A percentile compares a stretch with the other conserved stretches of the same genome.
These are phyloP conservation scores for Invenusta paracnida DNA, from an alignment of 2,888 invertebrate genomes.

Conservation along the genomic window DNA sequence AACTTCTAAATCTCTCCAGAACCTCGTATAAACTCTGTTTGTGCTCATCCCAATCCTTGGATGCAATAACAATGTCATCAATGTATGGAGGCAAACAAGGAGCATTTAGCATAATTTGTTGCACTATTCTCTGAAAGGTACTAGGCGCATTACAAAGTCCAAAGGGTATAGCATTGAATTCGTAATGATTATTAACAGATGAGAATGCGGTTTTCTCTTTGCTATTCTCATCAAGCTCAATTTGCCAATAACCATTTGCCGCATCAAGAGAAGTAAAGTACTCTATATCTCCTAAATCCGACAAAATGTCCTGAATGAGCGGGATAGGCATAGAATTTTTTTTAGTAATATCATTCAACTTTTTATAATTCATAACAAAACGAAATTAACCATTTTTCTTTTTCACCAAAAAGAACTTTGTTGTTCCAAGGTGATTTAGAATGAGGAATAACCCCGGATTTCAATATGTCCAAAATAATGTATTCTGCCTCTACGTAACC, in stretches of 20 bases:
- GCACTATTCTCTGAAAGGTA: background rate
- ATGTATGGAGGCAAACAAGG: conserved; percentile 19
- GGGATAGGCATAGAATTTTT: background rate
- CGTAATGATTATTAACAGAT: background rate
- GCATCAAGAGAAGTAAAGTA: background rate
- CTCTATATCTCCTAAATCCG: background rate
- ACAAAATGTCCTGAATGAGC: background rate
- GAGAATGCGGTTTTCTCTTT: background rate
- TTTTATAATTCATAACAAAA: too few relatives aligned
- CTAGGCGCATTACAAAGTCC: conserved; percentile 4
- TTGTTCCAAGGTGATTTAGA: too few relatives aligned
- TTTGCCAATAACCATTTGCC: background rate
- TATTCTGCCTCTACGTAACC: too few relatives aligned
- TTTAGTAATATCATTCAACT: background rate
- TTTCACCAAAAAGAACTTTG: too few relatives aligned
- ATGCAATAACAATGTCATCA: conserved; percentile 9
- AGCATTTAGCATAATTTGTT: background rate
- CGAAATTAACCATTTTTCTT: too few relatives aligned
- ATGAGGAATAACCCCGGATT: too few relatives aligned
- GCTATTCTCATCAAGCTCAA: background rate
- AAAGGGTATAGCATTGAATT: conserved; percentile 9
- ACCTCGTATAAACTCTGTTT: background rate
- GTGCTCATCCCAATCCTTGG: background rate
- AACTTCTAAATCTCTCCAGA: background rate
- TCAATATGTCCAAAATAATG: too few relatives aligned